phyloP scores from a whole-genome alignment of 2,888 invertebrate species.

The Branchellion lobata region DNA sequence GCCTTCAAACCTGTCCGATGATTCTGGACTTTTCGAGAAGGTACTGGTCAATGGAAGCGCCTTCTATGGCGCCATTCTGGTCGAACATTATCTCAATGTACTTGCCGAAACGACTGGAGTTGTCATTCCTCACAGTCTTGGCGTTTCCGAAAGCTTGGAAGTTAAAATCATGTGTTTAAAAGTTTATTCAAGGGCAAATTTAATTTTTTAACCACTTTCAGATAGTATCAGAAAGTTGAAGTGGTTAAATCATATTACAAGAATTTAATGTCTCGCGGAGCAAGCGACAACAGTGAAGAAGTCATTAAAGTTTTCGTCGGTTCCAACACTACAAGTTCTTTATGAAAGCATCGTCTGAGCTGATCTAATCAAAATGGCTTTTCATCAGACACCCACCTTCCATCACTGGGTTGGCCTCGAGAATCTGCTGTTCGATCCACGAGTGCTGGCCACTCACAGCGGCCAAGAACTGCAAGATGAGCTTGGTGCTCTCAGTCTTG shows the following conservation, averaged over 20 bases:
- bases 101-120: constrained; percentile 97
- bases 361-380: too few relatives aligned
- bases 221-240: too few relatives aligned
- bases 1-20: constrained; percentile 75
- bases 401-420: constrained; percentile 94
- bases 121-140: constrained; percentile 96
- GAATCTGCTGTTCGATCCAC: constrained; percentile 99
- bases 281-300: not conserved
- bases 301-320: too few relatives aligned
- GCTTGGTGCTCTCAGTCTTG: constrained; percentile 97
- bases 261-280: not conserved
- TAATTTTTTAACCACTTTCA: too few relatives aligned
- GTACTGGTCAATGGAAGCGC: constrained; percentile 98
- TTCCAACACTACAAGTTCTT: too few relatives aligned
- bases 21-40: constrained; percentile 95
- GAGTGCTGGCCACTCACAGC: constrained; percentile 98
- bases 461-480: constrained; percentile 94
- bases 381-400: constrained; percentile 72
- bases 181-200: too few relatives aligned
- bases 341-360: too few relatives aligned
- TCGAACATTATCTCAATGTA: constrained; percentile 99
- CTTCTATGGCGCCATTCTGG: constrained; percentile 90
- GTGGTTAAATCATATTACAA: not conserved
- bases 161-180: constrained; percentile 53
- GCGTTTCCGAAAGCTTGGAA: constrained; percentile 99